Conservation (phyloP, 2,113 vertebrate genomes). For the Colistium nudipinnis region DNA sequence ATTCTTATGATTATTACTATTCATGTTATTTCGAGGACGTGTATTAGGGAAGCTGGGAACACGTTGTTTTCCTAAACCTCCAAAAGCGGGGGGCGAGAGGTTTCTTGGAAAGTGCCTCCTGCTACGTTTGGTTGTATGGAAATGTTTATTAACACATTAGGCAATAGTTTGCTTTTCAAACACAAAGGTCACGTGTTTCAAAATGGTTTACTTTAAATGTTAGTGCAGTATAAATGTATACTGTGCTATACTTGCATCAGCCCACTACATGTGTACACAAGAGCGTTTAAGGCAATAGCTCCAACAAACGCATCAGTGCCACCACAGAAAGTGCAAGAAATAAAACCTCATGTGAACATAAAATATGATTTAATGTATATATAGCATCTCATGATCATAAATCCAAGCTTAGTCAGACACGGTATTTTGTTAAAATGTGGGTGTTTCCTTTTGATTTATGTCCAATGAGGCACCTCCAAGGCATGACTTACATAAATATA, state of each 20-base stretch:
- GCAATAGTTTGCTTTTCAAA: not conserved
- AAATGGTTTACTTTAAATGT: slow-evolving; percentile 48
- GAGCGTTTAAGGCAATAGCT: rapidly evolving
- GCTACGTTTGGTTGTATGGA: not conserved
- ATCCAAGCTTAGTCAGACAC: not conserved
- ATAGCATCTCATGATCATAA: not conserved
- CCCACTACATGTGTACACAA: not conserved
- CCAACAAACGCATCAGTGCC: too few relatives aligned
- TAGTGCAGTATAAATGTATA: not conserved
- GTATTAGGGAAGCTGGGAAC: not conserved
- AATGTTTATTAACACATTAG: not conserved
- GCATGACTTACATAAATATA: not conserved
- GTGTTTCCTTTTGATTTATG: not conserved
- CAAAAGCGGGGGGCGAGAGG: not conserved
- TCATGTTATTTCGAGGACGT: not conserved
- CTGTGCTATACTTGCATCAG: too few relatives aligned
- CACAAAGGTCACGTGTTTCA: not conserved
- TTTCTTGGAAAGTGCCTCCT: not conserved
- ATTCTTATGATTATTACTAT: not conserved
- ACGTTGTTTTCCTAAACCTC: not conserved
- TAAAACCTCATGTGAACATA: too few relatives aligned
- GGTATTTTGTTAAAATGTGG: too few relatives aligned
- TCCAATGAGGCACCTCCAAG: not conserved
- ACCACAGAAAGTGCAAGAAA: too few relatives aligned
- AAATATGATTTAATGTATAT: not conserved